These are phyloP conservation scores for Chymomyza amoena DNA, from an alignment of 2,888 invertebrate genomes.

Conservation along the genomic window DNA sequence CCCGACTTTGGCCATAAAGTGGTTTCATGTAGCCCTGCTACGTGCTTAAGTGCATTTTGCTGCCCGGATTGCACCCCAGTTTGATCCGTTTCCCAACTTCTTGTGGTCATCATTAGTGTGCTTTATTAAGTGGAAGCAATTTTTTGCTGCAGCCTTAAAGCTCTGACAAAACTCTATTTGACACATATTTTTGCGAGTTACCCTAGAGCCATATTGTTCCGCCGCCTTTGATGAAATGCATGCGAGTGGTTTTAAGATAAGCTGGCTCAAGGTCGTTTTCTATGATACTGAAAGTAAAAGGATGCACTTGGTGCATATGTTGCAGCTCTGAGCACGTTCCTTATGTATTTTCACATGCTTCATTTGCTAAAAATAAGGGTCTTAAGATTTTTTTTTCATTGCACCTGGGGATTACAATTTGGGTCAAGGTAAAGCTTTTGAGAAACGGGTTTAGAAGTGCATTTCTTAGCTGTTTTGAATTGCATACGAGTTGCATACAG, in stretches of 20 bases:
- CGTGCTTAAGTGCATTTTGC: slow-evolving; percentile 70
- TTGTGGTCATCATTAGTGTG: slow-evolving; percentile 73
- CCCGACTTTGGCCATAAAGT: slow-evolving; percentile 31
- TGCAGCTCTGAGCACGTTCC: slow-evolving; percentile 53
- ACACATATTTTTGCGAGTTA: neutral
- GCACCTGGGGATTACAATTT: slow-evolving; percentile 37
- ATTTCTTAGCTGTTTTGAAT: slow-evolving; percentile 6
- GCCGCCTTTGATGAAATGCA: slow-evolving; percentile 18
- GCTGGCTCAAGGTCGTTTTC: slow-evolving; percentile 58
- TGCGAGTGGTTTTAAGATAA: slow-evolving; percentile 6
- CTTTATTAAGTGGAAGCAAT: slow-evolving; percentile 72
- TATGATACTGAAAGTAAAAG: slow-evolving; percentile 18
- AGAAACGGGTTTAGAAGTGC: neutral
- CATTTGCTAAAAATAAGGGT: slow-evolving; percentile 30
- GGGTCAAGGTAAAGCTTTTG: slow-evolving; percentile 56
- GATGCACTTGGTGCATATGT: slow-evolving; percentile 48
- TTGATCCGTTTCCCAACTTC: slow-evolving; percentile 4
- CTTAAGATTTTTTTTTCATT: slow-evolving; percentile 17
- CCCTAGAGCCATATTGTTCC: slow-evolving; percentile 17
- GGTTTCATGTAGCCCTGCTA: slow-evolving; percentile 58
- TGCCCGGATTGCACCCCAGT: slow-evolving; percentile 17
- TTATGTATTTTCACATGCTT: slow-evolving; percentile 12
- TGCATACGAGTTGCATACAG: no score
- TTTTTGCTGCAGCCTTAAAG: slow-evolving; percentile 21
- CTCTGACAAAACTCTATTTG: slow-evolving; percentile 16